phyloP scores from a whole-genome alignment of 2,797 vertebrate species.

The Poecilia gillii region DNA sequence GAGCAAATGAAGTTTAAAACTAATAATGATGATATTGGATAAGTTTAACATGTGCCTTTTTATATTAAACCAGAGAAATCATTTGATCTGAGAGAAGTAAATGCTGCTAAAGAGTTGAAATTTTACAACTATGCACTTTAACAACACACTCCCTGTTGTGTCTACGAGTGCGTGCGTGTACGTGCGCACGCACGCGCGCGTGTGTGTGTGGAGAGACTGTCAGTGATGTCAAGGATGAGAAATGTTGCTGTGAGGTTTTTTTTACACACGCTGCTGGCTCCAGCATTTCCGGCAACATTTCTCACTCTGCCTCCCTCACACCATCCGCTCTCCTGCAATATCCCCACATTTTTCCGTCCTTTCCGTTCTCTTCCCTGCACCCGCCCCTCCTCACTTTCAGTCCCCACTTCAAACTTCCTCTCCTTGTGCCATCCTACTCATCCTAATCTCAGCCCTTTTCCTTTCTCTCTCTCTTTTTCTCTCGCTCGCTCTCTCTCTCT shows the following conservation, averaged over 20 bases:
- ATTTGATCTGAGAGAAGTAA: conserved; percentile 37
- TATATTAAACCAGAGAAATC: conserved; percentile 39
- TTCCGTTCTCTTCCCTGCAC: conserved; percentile 47
- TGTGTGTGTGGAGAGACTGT: conserved; percentile 69
- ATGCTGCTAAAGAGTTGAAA: conserved; percentile 55
- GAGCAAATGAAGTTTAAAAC: conserved; percentile 56
- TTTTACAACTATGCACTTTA: conserved; percentile 59
- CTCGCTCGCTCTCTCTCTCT: conserved; percentile 24
- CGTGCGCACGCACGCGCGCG: conserved; percentile 29
- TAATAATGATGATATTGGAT: conserved; percentile 46
- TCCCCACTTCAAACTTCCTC: conserved; percentile 57
- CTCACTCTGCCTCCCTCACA: conserved; percentile 75
- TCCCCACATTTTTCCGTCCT: conserved; percentile 76
- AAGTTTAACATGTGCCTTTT: conserved; percentile 49
- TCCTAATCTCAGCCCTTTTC: conserved; percentile 51
- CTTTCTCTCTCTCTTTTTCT: conserved; percentile 41
- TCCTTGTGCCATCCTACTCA: conserved; percentile 51
- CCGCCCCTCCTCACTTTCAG: conserved; percentile 25
- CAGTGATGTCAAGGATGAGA: conserved; percentile 79
- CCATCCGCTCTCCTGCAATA: conserved; percentile 74
- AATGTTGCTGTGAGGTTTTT: conserved; percentile 76
- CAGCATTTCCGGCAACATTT: conserved; percentile 81
- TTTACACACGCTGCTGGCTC: conserved; percentile 75
- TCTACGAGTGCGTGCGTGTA: conserved; percentile 57
- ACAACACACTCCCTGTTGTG: conserved; percentile 57